These are phyloP conservation scores for Poecilia latipinna DNA, from an alignment of 2,113 vertebrate species.

Conservation along the genomic window DNA sequence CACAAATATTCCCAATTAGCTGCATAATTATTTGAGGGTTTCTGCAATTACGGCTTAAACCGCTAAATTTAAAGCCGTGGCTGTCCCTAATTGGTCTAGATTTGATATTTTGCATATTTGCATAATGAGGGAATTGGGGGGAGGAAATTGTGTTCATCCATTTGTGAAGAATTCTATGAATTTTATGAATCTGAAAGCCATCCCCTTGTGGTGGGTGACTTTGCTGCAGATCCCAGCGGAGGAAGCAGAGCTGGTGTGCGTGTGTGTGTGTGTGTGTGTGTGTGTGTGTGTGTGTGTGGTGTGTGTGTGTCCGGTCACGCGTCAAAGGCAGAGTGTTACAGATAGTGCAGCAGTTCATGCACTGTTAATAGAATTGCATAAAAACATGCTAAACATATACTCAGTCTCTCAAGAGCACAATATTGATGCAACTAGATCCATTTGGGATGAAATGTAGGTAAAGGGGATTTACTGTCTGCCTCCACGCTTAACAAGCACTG, in stretches of 20 bases:
- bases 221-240: conserved; percentile 92
- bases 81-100: conserved; percentile 99
- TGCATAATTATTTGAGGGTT: conserved; percentile 99
- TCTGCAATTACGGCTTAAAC: conserved; percentile 99
- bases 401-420: conserved; percentile 6
- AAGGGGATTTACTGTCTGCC: conserved; percentile 25
- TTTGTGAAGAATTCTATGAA: conserved; percentile 97
- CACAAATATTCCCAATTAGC: conserved; percentile 99
- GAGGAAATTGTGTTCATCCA: conserved; percentile 99
- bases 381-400: conserved; percentile 18
- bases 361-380: conserved; percentile 9
- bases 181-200: conserved; percentile 99
- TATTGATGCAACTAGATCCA: conserved; percentile 7
- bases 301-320: conserved; percentile 57
- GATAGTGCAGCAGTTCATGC: conserved; percentile 14
- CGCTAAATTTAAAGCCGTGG: conserved; percentile 98
- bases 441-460: conserved; percentile 19
- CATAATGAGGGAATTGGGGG: conserved; percentile 99
- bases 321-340: conserved; percentile 34
- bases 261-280: conserved; percentile 20
- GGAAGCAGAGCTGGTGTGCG: conserved; percentile 68
- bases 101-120: conserved; percentile 99
- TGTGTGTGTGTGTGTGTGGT: conserved; percentile 23
- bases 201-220: conserved; percentile 92
- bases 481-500: conserved; percentile 52